Conservation (phyloP, 1,140 invertebrate species). For the Conus ventricosus region DNA sequence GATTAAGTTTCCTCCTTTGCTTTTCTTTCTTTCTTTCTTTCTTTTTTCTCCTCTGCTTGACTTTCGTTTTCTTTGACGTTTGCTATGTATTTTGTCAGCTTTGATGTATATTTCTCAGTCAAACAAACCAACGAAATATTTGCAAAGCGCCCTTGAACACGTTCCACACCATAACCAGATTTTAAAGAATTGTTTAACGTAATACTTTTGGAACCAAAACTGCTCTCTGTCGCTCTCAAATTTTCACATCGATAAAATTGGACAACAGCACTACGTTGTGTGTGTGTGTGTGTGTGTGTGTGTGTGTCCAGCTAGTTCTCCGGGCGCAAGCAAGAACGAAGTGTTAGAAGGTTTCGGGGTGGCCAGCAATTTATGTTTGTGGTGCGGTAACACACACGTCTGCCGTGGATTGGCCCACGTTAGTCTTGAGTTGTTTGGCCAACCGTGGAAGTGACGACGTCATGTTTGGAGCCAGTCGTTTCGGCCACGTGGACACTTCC, state of each 20-base stretch:
- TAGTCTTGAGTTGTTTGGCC: neutral
- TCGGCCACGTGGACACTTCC: neutral
- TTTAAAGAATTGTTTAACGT: no score
- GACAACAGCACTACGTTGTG: no score
- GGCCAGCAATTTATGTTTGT: neutral
- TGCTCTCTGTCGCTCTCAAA: no score
- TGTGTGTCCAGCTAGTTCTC: no score
- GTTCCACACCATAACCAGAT: no score
- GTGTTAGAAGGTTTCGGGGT: neutral
- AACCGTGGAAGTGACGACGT: neutral
- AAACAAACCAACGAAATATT: neutral
- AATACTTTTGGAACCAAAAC: no score
- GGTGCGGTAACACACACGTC: neutral
- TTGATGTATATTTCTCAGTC: neutral
- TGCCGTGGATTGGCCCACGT: neutral
- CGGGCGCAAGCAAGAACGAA: no score
- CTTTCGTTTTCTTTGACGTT: neutral
- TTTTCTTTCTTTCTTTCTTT: neutral
- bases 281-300: no score
- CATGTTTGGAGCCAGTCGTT: neutral
- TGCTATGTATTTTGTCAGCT: no score
- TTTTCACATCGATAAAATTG: neutral
- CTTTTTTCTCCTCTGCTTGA: neutral
- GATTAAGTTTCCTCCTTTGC: neutral
- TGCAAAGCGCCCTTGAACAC: no score